Conservation (phyloP, 53 echinoderm and acorn worm genomes). For the Zoroaster sp. region DNA sequence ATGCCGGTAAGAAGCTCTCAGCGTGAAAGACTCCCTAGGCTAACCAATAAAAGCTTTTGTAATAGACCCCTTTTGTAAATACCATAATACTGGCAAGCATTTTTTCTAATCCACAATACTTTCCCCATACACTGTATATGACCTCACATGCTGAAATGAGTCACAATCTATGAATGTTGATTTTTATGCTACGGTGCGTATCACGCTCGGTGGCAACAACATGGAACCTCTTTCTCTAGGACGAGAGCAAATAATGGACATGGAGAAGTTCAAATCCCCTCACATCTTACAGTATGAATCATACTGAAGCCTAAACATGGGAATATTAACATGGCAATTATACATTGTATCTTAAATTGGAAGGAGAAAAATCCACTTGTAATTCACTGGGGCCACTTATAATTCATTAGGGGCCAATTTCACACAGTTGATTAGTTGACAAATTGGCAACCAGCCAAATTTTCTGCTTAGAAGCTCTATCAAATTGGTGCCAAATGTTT, state of each 20-base stretch:
- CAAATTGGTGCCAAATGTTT: too few relatives aligned
- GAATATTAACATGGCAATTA: too few relatives aligned
- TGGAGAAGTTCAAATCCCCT: too few relatives aligned
- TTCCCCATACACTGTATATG: not conserved
- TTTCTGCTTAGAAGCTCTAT: not conserved
- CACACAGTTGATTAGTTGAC: too few relatives aligned
- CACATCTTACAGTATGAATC: too few relatives aligned
- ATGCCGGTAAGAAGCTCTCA: not conserved
- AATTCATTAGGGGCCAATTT: too few relatives aligned
- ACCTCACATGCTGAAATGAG: not conserved
- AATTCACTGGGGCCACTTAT: too few relatives aligned
- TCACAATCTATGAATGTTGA: not conserved
- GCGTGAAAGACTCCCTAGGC: conserved; percentile 20
- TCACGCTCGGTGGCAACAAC: not conserved
- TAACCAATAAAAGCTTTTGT: conserved; percentile 18
- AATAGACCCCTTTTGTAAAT: conserved; percentile 1
- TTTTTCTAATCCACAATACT: not conserved
- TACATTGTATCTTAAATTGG: too few relatives aligned
- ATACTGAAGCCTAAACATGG: too few relatives aligned
- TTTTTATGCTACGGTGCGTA: not conserved
- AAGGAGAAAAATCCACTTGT: too few relatives aligned
- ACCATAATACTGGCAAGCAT: conserved; percentile 40
- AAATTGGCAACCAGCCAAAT: too few relatives aligned
- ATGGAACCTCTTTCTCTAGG: too few relatives aligned
- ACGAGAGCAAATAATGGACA: not conserved